phyloP scores from a whole-genome alignment of 2,888 invertebrate species.

The Drosophila limbata region DNA sequence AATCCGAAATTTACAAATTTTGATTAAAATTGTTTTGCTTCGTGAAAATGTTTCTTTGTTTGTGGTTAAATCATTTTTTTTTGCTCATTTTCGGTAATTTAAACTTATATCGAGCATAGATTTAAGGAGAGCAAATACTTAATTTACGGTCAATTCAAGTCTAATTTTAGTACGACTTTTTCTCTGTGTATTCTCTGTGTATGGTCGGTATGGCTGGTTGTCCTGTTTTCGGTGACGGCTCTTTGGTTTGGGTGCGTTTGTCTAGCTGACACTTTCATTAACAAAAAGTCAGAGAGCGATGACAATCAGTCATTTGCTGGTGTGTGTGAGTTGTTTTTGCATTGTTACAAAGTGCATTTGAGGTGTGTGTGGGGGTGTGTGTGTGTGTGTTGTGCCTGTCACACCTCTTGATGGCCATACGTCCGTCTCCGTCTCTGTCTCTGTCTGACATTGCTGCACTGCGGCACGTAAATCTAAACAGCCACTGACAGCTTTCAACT shows the following conservation, averaged over 20 bases:
- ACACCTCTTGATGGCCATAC: slow-evolving; percentile 62
- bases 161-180: not conserved
- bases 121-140: not conserved
- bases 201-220: not conserved
- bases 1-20: not conserved
- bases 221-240: slow-evolving; percentile 35
- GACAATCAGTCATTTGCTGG: slow-evolving; percentile 55
- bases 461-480: slow-evolving; percentile 82
- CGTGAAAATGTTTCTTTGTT: too few species aligned
- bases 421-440: slow-evolving; percentile 23
- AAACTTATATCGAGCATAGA: not conserved
- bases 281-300: slow-evolving; percentile 79
- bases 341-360: slow-evolving; percentile 74
- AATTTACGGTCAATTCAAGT: not conserved
- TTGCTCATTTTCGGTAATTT: too few species aligned
- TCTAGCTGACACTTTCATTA: slow-evolving; percentile 83
- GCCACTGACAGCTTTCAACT: slow-evolving; percentile 77
- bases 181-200: too few species aligned
- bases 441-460: slow-evolving; percentile 69
- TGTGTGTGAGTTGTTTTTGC: slow-evolving; percentile 55
- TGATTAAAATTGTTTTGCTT: too few species aligned
- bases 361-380: slow-evolving; percentile 12
- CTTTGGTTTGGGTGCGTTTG: slow-evolving; percentile 68
- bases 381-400: slow-evolving; percentile 35
- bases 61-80: too few species aligned